A percentile compares a stretch with the other conserved stretches of the same genome.
Evolutionary conservation across 2,113 vertebrate species (phyloP).

Genomic region (Girardinichthys multiradiatus): DNA sequence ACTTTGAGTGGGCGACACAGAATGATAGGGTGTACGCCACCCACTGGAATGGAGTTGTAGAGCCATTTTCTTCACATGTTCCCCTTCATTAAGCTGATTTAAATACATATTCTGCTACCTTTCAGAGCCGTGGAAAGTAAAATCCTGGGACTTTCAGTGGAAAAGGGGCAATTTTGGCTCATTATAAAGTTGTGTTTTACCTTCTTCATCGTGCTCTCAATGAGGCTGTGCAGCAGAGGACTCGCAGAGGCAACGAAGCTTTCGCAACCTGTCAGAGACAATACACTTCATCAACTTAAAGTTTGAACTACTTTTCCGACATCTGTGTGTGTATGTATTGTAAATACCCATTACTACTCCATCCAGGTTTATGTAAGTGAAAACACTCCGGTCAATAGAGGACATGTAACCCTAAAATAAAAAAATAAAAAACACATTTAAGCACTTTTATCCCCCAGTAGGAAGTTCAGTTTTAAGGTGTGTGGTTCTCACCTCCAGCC

Average conservation of each 20-base stretch:
- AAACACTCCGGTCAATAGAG: slow-evolving; percentile 82
- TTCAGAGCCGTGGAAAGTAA: too few relatives aligned
- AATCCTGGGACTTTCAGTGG: too few relatives aligned
- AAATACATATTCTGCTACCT: too few relatives aligned
- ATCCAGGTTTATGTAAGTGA: slow-evolving; percentile 91
- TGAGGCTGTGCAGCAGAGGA: slow-evolving; percentile 84
- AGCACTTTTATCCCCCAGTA: fast-evolving
- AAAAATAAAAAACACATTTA: slow-evolving; percentile 2
- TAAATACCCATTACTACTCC: slow-evolving; percentile 86
- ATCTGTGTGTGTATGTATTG: background rate
- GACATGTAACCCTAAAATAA: slow-evolving; percentile 83
- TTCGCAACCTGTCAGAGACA: slow-evolving; percentile 66
- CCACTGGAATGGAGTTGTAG: too few relatives aligned
- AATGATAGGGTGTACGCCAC: too few relatives aligned
- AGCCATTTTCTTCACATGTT: too few relatives aligned
- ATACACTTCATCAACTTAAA: background rate
- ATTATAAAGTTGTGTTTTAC: slow-evolving; percentile 63
- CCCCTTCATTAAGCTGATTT: too few relatives aligned
- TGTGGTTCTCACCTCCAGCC: slow-evolving; percentile 87
- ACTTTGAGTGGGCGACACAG: too few relatives aligned
- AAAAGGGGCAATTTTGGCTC: too few relatives aligned
- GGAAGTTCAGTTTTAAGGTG: background rate
- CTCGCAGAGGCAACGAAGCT: slow-evolving; percentile 86
- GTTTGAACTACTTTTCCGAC: background rate
- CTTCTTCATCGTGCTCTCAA: slow-evolving; percentile 78